Base-by-base conservation (phyloP, 2,888 invertebrate genomes). In the Isoperla grammatica region DNA sequence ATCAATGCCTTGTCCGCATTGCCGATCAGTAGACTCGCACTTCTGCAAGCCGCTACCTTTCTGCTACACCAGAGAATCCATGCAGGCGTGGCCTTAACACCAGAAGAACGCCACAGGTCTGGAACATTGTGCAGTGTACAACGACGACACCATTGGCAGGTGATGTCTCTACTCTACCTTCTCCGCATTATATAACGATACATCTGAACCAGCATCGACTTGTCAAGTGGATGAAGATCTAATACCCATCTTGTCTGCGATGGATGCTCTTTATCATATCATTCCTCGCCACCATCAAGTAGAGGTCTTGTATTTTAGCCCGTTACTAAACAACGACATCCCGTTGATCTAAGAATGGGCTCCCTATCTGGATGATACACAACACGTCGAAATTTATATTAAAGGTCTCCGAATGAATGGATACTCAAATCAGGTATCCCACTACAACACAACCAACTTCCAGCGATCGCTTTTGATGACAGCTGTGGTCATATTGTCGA, bases 21-120 rank as follows among this genome's bases (percentile, higher is more conserved):
- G 96, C 81, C 86, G 88, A 70, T 84, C 86, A 57, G 81, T 88
- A 69, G 96, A 96, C 78, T 89, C 90, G 59, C 96, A 97, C 80
- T 96, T 96, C 79, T 93, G 95, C 68, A 95, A 95, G 79, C 90
- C 93, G 57, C 79, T 96, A 71, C 80, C 83, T 65, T 85, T 86
- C 76, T 90, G 90, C 80, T 92, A 87, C 82, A 84, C 87, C 70
- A 86, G 88, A 76, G 85, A 85, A 79, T 79, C 78, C 57, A 79
- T 79, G 72, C 81, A 82, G 76, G 78, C 85, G 67, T 87, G 88
- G 87, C 90, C 90, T 87, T 91, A 90, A 90, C 90, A 86, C 81
- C 79, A 84, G 82, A 43, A 13, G 82, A 43, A 13, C 9, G 2
- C 3, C 29, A 1, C 15, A 6, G n/a, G n/a, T 19, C 54, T 39